Base-by-base conservation (phyloP, 2,113 vertebrate species). In the Catharus bicknelli region DNA sequence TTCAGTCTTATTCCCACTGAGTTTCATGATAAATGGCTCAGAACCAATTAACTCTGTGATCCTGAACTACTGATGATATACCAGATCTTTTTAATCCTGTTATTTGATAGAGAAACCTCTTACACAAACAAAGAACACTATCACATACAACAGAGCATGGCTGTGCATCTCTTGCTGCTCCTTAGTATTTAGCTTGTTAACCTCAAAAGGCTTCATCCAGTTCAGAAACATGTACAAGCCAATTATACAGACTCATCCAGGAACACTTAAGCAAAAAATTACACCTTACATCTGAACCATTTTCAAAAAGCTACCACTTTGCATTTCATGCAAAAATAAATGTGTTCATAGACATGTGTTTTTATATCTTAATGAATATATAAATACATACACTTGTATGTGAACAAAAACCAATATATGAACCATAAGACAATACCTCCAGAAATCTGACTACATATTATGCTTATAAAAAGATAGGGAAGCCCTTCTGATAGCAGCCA, bases 21-120 rank as follows among this genome's bases (percentile, higher is more conserved):
- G 59, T 94, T 89, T 86, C 50, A 62, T 11, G 40, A 90, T 72
- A 87, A 91, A 87, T 61, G 19, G n/a, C 75, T 89, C 66, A 64
- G 61, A 95, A 95, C 76, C 66, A 89, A 87, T 84, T 79, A 92
- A 90, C 45, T 57, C 53, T 63, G 19, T 57, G 57, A 87, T 90
- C 66, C 78, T 38, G 54, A 85, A 82, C 69, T 74, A 91, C 58
- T 69, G 62, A 79, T 61, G 54, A 85, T 63, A 76, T 4, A 68
- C 27, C 25, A 86, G 66, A 68, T 75, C 87, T 72, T 90, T 87
- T 57, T 79, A 89, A 92, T 95, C 81, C 53, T 78, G 74, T 68
- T 79, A 70, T 72, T 86, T 73, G 74, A 85, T 72, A 85, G 66
- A 82, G 74, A 86, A 94, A 89, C 50, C 57, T 92, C 81, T 63